Base-by-base conservation (phyloP, 2,797 vertebrate species). In the Lophius americanus region DNA sequence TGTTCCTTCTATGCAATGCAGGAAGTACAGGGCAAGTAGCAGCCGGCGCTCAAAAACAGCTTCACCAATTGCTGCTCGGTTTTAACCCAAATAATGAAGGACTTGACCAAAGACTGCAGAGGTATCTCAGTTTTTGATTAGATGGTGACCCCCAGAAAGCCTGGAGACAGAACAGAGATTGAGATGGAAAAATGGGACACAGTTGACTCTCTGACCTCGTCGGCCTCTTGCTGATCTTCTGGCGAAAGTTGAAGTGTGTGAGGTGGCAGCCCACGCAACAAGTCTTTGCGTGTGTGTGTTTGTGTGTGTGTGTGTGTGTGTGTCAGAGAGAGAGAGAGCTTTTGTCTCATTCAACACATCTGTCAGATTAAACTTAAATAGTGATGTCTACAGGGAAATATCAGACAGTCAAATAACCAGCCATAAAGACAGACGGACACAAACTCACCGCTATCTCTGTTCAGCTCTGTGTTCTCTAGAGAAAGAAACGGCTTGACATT, bases 61-160 rank as follows among this genome's bases (percentile, higher is more conserved):
- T 76, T 41, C 60, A 33, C 67, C 66, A 66, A 85, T 72, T 80
- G 81, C 59, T 64, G 78, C 80, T 77, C 79, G 56, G 78, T 80
- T 84, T 85, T 85, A 92, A 86, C 85, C 91, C 84, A 87, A 90
- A 93, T 88, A 91, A 91, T 83, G 74, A 79, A 70, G 74, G 81
- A 82, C 56, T 67, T 74, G 76, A 78, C 83, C 84, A 63, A 86
- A 77, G 85, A 79, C 86, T 85, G 65, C 47, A 50, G 75, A 86
- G 83, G 88, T 85, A 82, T 72, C 39, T 70, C 73, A 71, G 82
- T 81, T 85, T 85, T 78, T 85, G 75, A 85, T 87, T 84, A 85
- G 73, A 64, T 77, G 7, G 6, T 78, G 79, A 84, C 83, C 85
- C 81, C 68, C 1, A 59, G 70, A 53, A 51, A 61, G 68, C 81